Evolutionary conservation across 2,888 invertebrate genomes (phyloP).

Genomic region (Hydraecia micacea): DNA sequence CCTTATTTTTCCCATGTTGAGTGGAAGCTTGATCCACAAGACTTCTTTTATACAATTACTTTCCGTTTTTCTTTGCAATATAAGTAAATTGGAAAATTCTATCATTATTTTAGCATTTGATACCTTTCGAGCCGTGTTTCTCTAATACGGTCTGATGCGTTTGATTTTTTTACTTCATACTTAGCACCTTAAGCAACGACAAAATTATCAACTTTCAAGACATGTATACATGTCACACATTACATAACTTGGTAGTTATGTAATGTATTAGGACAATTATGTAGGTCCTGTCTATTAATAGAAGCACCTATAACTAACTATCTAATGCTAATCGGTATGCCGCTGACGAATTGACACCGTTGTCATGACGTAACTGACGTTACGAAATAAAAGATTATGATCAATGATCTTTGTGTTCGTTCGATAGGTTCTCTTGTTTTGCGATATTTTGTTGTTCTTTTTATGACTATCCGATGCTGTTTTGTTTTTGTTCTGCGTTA

Average conservation of each 20-base stretch:
- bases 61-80: not conserved
- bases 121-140: not conserved
- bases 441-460: not conserved
- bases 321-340: slow-evolving; percentile 15
- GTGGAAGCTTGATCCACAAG: not conserved
- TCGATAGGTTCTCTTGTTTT: slow-evolving; percentile 8
- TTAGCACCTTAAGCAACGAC: not conserved
- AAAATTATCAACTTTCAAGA: not conserved
- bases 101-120: not conserved
- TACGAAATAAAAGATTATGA: slow-evolving; percentile 48
- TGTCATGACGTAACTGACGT: slow-evolving; percentile 40
- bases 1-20: not conserved
- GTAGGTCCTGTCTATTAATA: slow-evolving; percentile 29
- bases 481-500: slow-evolving; percentile 24
- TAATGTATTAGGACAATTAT: no score
- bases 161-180: not conserved
- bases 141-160: not conserved
- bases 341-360: slow-evolving; percentile 26
- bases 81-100: not conserved
- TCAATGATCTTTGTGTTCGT: slow-evolving; percentile 39
- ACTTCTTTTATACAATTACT: not conserved
- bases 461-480: slow-evolving; percentile 5
- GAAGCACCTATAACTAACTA: slow-evolving; percentile 11
- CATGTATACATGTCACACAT: slow-evolving; percentile 6
- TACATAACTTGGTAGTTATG: not conserved